Conservation (phyloP, 2,113 vertebrate species). For the Probosciger aterrimus region DNA sequence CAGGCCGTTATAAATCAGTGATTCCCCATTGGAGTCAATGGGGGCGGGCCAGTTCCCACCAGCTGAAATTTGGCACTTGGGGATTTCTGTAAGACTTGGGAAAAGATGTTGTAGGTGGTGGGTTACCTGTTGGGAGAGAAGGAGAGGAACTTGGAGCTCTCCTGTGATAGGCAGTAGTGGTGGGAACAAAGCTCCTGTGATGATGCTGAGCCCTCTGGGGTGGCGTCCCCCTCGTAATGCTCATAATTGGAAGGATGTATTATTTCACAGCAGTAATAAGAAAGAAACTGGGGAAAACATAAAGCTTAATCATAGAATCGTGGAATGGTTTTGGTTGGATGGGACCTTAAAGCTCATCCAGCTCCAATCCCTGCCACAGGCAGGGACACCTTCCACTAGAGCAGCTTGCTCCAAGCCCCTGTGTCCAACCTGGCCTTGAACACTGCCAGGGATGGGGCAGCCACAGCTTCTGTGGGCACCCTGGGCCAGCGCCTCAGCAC, state of each 20-base stretch:
- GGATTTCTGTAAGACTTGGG: not conserved
- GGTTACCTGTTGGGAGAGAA: not conserved
- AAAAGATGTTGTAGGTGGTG: not conserved
- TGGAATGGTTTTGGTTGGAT: not conserved
- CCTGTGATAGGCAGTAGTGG: accelerated
- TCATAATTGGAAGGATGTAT: not conserved
- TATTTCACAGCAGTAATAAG: not conserved
- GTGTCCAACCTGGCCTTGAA: not conserved
- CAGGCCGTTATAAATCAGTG: accelerated
- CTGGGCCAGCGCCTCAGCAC: no score
- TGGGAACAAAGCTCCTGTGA: accelerated
- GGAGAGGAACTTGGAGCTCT: not conserved
- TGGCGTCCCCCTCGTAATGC: not conserved
- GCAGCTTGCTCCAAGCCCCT: not conserved
- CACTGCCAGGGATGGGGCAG: not conserved
- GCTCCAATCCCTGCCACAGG: not conserved
- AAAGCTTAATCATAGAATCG: not conserved
- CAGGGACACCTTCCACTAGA: not conserved
- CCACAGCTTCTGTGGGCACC: no score
- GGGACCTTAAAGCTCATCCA: not conserved
- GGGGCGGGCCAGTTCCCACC: not conserved
- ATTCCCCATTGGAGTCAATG: not conserved
- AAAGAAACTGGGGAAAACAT: not conserved
- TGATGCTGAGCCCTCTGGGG: not conserved
- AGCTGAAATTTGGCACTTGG: not conserved